Conservation (phyloP, 1,140 invertebrate species). For the Asobara japonica region DNA sequence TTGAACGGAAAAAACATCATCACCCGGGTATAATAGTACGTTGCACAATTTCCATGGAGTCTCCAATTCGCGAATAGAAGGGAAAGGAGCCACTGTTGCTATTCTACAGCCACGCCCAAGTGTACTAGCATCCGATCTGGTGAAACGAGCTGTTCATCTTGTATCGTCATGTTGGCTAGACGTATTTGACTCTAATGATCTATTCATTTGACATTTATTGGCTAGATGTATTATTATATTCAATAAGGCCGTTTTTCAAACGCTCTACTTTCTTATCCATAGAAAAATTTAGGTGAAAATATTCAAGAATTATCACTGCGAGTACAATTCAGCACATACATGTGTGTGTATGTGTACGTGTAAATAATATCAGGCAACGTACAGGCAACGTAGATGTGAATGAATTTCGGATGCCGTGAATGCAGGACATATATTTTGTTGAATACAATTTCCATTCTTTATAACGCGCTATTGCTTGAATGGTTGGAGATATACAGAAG, state of each 20-base stretch:
- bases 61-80: constrained; percentile 18
- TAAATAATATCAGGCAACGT: no score
- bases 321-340: neutral
- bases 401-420: no score
- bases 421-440: no score
- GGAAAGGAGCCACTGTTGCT: constrained; percentile 28
- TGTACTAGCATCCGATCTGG: constrained; percentile 15
- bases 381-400: no score
- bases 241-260: neutral
- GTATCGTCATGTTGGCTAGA: constrained; percentile 31
- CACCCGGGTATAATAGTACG: neutral
- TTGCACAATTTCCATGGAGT: constrained; percentile 37
- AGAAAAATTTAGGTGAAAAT: neutral
- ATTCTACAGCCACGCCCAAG: neutral
- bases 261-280: constrained; percentile 1
- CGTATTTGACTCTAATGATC: constrained; percentile 31
- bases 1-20: constrained; percentile 5
- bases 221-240: constrained; percentile 16
- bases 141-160: constrained; percentile 23
- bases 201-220: constrained; percentile 25
- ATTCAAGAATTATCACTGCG: neutral
- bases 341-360: no score
- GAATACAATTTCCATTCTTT: no score
- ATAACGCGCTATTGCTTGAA: no score
- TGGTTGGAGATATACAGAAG: no score